Evolutionary conservation across 1,140 invertebrate species (phyloP), one percentile per base, ranked within the genome.

Genomic region (Hypothenemus hampei): DNA sequence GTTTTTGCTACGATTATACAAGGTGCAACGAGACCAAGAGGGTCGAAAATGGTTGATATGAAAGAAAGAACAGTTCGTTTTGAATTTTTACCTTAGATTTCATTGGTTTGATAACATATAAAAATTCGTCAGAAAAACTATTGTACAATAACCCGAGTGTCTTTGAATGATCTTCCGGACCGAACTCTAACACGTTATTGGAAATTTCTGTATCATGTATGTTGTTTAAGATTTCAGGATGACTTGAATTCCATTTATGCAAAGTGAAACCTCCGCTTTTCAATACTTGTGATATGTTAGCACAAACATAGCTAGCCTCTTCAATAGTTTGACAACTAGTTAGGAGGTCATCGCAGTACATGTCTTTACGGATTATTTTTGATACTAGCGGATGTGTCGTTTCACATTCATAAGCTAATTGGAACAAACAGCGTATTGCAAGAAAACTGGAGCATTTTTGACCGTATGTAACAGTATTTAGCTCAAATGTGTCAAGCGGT

Each of bases 381-480:
- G 24, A 8, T 19, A 35, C 59, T 2, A n/a, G 21, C 31, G 41
- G 52, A 54, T 37, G 8, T 33, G 22, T 35, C 24, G 11, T 13
- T 35, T 45, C 29, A 15, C 59, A 40, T 16, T 65, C 52, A 1
- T 39, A 0, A 3, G 24, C 55, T 11, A 63, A 21, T 40, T 67
- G 33, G 13, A 50, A 15, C 0, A 69, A 21, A 15, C 20, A 26
- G 15, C 62, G 51, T 1, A 48, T 66, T 0, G 69, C 65, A 20
- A 64, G 37, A 59, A 59, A 71, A 0, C 64, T 53, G 8, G 66
- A 64, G n/a, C 59, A 43, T 8, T 51, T 39, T 19, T 48, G 58
- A 1, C 70, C 70, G 50, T 68, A 75, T 0, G 72, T 73, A 5
- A 73, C 57, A 1, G 67, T 73, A 3, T 49, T 56, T 1, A 73